A percentile compares a stretch with the other conserved stretches of the same genome.
Conservation (phyloP, 2,797 vertebrate genomes). For the Erethizon dorsatum region DNA sequence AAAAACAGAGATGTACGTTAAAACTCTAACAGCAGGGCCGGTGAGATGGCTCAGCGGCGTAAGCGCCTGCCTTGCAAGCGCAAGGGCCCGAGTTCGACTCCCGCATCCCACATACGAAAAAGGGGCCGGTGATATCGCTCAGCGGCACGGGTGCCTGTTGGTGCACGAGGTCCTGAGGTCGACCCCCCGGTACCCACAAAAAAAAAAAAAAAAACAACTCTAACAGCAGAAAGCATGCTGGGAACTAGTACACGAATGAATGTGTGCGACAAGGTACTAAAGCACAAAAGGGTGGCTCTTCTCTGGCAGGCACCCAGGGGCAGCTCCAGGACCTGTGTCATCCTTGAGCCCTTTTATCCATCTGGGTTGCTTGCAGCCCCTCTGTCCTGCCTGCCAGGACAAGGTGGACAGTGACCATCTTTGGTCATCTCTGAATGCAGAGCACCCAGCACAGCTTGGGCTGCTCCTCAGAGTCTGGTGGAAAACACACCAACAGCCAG, state of each 20-base stretch:
- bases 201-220: no score
- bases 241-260: not conserved
- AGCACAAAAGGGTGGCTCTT: not conserved
- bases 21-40: not conserved
- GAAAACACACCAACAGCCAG: not conserved
- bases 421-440: not conserved
- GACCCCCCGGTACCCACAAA: no score
- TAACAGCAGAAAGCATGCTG: not conserved
- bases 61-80: no score
- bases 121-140: no score
- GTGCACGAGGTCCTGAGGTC: no score
- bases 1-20: not conserved
- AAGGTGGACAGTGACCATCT: not conserved
- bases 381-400: not conserved
- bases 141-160: no score
- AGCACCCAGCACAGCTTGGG: accelerated
- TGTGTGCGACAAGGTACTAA: not conserved
- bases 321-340: accelerated
- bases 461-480: not conserved
- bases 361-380: not conserved
- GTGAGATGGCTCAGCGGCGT: no score
- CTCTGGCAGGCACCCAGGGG: not conserved
- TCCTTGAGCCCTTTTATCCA: no score
- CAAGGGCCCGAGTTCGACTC: no score
- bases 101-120: no score